Base-by-base conservation (phyloP, 92 coral and sea anemone species). In the Parazoanthus swiftii region DNA sequence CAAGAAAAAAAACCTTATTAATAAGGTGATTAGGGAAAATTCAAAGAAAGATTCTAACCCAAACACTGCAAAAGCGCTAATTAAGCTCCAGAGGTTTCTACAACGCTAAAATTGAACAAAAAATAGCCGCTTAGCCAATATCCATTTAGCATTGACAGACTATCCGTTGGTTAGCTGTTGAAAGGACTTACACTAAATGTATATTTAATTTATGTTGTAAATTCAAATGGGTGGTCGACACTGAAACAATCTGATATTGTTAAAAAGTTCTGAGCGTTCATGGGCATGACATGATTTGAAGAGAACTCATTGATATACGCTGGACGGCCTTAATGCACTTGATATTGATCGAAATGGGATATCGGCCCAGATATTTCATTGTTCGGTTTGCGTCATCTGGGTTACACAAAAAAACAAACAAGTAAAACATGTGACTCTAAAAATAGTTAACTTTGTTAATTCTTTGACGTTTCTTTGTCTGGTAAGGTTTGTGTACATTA, bases 381-480 rank as follows among this genome's bases (percentile, higher is more conserved):
- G 71, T 63, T 2, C 21, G 70, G 26, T 20, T 80, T 33, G 46
- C 85, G 85, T 80, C 85, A 80, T 80, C 63, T 26, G 35, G 65
- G 72, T 26, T 80, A 15, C 2, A 54, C 36, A 10, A 16, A 80
- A 29, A n/a, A 33, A 56, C 14, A 58, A 35, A 80, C 46, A 56
- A 80, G 51, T 80, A 14, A 58, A 15, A 80, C 46, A 16, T 48
- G 26, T 80, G 72, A 54, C 37, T 36, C 46, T 58, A 80, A 11
- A 18, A 80, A 80, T 65, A 80, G 42, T 1, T 25, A 35, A 58
- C 20, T 56, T 7, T 29, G n/a, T 14, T 5, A 33, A 35, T 59
- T 58, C 20, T 36, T 33, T 20, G 23, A 50, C 29, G 35, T 48
- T 77, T 33, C 36, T 46, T 77, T 42, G 44, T 16, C 39, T 79